Conservation (phyloP, 2,888 invertebrate species). For the Tachystola acroxantha region DNA sequence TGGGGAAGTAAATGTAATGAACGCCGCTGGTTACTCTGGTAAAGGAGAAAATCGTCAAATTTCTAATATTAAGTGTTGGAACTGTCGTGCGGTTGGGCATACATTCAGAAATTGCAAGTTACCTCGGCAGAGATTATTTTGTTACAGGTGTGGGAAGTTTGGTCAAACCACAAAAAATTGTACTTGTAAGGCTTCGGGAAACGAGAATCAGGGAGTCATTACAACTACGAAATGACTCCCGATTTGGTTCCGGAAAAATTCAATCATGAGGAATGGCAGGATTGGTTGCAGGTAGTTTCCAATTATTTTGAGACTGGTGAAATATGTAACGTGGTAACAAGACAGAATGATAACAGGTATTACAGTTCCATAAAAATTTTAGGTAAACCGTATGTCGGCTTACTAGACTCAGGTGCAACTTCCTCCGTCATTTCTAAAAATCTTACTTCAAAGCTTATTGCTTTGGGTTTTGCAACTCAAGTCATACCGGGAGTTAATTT, state of each 20-base stretch:
- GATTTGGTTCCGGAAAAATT: conserved; percentile 2
- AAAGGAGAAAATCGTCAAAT: neutral
- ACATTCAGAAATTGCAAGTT: conserved; percentile 6
- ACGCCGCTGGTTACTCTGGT: no score
- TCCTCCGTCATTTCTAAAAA: neutral
- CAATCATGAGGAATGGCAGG: conserved; percentile 10
- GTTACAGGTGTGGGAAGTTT: conserved; percentile 8
- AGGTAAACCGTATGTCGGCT: neutral
- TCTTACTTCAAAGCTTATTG: neutral
- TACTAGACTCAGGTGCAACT: neutral
- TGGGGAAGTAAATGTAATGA: no score
- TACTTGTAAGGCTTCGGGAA: conserved; percentile 5
- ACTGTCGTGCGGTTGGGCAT: conserved; percentile 9
- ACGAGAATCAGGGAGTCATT: no score
- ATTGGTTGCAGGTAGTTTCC: conserved; percentile 4
- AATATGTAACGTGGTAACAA: neutral
- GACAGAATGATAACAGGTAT: neutral
- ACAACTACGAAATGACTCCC: conserved; percentile 4
- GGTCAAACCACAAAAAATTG: neutral
- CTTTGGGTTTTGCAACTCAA: neutral
- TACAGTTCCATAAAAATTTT: neutral
- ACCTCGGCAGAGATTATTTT: conserved; percentile 8
- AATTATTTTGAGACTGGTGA: neutral
- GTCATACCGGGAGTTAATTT: neutral
- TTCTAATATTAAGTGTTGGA: conserved; percentile 6